Evolutionary conservation across 2,888 invertebrate genomes (phyloP).

Genomic region (Allacma fusca): DNA sequence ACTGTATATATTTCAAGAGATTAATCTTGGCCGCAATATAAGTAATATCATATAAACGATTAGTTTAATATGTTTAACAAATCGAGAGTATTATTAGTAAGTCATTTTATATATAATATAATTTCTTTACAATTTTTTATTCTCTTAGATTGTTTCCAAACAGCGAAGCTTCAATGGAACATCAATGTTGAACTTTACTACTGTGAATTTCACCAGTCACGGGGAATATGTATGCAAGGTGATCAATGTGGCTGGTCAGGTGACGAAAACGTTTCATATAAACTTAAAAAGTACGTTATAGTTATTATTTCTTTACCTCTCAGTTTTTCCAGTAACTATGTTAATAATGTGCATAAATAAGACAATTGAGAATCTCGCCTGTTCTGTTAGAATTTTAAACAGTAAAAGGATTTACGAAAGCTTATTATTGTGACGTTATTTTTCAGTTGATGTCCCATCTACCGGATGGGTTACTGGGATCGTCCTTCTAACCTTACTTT

Average conservation of each 20-base stretch:
- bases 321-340: no score
- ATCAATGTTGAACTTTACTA: not conserved
- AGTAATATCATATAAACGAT: no score
- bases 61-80: no score
- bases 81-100: no score
- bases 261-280: constrained; percentile 21
- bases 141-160: not conserved
- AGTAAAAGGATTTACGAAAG: no score
- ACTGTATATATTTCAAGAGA: no score
- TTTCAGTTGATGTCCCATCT: not conserved
- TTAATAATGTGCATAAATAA: no score
- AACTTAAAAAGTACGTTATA: constrained; percentile 1
- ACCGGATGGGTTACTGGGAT: not conserved
- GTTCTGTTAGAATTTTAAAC: no score
- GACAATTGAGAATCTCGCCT: no score
- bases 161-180: not conserved
- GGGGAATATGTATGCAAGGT: constrained; percentile 14
- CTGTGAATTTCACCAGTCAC: not conserved
- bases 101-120: no score
- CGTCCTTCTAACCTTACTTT: not conserved
- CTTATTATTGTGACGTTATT: not conserved
- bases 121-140: not conserved
- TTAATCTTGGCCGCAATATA: no score
- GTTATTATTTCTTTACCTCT: not conserved
- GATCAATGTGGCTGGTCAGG: constrained; percentile 4